Evolutionary conservation across 1,140 invertebrate genomes (phyloP), one percentile per base, ranked within the genome.

Genomic region (Cotesia vestalis): DNA sequence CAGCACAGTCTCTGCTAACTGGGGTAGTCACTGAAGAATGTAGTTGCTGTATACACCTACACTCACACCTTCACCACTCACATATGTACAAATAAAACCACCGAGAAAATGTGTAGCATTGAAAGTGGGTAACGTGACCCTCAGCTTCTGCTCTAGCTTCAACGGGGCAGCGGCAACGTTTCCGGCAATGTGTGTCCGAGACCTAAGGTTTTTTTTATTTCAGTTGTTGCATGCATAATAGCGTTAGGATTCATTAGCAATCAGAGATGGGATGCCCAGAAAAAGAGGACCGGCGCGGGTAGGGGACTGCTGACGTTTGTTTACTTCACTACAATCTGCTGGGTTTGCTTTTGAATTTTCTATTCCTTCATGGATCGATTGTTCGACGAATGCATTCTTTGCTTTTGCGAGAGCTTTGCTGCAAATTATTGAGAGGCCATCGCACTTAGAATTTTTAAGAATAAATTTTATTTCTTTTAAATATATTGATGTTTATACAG

Each of bases 221-320:
- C 76, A 75, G 79, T 83, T 85, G 83, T 85, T 83, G 83, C 80
- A 85, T 85, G 80, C 81, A 83, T 87, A 87, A 87, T 83, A 86
- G 80, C 75, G 80, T 87, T 87, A 87, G 85, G 83, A 85, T 87
- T 87, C 85, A 87, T 87, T 87, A 87, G 85, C 85, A 87, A 87
- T 87, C 85, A 87, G 84, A 86, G 84, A 86, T 85, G 83, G 81
- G 80, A 77, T 38, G 51, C 40, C 53, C 20, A 60, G 51, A 36
- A 36, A 72, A 72, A 66, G 59, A 52, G 17, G 17, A 51, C 11
- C 4, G 12, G 17, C 46, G 64, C 11, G 53, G 67, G 12, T 66
- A 66, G 46, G 36, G 34, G 51, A 51, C 51, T 20, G 59, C 27
- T 14, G 59, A 60, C 35, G 36, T 27, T 6, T 14, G 53, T 34